phyloP scores from a whole-genome alignment of 1,140 invertebrate species.

The Brachystomella parvula region DNA sequence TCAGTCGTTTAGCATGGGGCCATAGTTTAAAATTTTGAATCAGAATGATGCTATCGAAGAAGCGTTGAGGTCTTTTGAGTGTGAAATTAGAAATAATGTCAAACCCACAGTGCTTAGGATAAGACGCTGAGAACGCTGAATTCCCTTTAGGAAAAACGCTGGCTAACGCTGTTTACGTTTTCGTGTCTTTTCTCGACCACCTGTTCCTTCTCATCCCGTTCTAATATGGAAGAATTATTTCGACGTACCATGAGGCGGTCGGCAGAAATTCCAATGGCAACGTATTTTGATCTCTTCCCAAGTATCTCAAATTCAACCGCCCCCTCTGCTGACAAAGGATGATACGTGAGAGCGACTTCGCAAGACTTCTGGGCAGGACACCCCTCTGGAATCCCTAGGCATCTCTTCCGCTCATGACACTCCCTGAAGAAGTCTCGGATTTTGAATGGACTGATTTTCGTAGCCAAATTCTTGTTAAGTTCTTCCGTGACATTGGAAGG shows the following conservation, averaged over 20 bases:
- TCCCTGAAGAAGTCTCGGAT: neutral
- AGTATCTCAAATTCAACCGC: neutral
- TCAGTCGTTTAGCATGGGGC: no score
- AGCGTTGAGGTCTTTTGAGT: no score
- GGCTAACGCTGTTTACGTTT: no score
- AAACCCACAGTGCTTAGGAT: no score
- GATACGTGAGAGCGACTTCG: neutral
- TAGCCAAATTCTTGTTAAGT: neutral
- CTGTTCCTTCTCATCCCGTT: no score
- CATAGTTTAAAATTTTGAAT: no score
- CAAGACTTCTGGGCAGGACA: neutral
- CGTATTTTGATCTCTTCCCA: neutral
- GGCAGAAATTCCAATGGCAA: neutral
- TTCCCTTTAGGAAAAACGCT: no score
- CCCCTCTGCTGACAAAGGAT: neutral
- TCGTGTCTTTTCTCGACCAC: no score
- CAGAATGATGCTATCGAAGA: no score
- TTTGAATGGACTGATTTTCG: neutral
- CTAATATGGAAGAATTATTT: no score
- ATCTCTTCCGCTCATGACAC: neutral
- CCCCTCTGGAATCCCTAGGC: neutral
- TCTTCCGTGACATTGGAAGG: neutral
- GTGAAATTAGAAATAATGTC: no score
- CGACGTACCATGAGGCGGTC: neutral
- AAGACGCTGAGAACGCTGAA: no score